These are phyloP conservation scores for Endomychus coccineus DNA, from an alignment of 2,888 invertebrate species.

Conservation along the genomic window DNA sequence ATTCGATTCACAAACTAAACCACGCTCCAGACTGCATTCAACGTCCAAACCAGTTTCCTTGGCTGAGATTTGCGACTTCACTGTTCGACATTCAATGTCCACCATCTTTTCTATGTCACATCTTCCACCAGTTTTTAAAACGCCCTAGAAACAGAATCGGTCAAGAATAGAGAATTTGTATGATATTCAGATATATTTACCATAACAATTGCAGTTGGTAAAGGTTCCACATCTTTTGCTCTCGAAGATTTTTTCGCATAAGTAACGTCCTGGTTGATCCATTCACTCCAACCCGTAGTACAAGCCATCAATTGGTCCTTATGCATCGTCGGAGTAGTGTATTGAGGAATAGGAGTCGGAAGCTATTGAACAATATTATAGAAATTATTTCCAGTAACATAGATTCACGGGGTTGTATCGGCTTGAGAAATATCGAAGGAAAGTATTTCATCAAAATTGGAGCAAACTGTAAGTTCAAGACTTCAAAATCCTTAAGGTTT, in stretches of 20 bases:
- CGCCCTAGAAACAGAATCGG: slow-evolving; percentile 39
- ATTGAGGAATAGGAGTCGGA: no score
- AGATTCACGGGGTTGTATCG: no score
- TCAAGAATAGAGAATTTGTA: no score
- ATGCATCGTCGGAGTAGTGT: no score
- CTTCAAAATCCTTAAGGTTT: no score
- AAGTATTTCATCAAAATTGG: no score
- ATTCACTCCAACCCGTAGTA: slow-evolving; percentile 67
- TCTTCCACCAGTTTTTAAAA: slow-evolving; percentile 45
- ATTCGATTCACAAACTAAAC: slow-evolving; percentile 56
- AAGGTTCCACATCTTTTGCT: slow-evolving; percentile 49
- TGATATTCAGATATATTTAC: slow-evolving; percentile 39
- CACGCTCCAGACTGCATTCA: slow-evolving; percentile 66
- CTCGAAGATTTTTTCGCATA: slow-evolving; percentile 33
- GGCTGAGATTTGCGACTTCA: slow-evolving; percentile 52
- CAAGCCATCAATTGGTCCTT: no score
- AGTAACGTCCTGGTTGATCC: slow-evolving; percentile 60
- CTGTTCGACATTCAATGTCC: slow-evolving; percentile 70
- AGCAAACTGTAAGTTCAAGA: no score
- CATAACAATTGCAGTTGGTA: slow-evolving; percentile 51
- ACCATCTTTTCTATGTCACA: slow-evolving; percentile 58
- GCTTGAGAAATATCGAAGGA: no score
- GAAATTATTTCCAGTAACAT: no score
- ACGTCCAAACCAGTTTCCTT: slow-evolving; percentile 68
- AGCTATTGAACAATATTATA: no score